Evolutionary conservation across 2,888 invertebrate genomes (phyloP), one percentile per base, ranked within the genome.

Genomic region (Anthoptus insignis): DNA sequence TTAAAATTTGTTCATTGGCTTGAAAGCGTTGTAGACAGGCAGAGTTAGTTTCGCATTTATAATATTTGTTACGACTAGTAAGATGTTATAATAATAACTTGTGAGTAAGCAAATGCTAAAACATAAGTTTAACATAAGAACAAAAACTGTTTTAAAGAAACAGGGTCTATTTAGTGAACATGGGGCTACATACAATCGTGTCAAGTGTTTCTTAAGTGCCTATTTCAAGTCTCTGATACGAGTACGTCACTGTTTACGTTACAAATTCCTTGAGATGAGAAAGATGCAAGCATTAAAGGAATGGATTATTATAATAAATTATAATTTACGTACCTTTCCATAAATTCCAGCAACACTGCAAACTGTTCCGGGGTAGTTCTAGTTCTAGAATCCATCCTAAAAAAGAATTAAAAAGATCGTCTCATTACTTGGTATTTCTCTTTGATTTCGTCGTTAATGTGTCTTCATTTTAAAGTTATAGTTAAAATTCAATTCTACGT

Each of bases 271-370:
- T 13, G 14, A 3, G 4, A 39, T 3, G 39, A 39, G 39, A 39
- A 39, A 39, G 14, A 14, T 39, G 4, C 27, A 27, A 7, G 7
- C 27, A 27, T 5, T 7, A 27, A 27, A 27, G 27, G 14, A n/a
- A 39, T 32, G 32, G 11, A n/a, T 39, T 39, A 3, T n/a, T 39
- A 9, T 39, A n/a, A n/a, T 39, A n/a, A 39, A 39, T 39, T 39
- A 39, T 14, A n/a, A 39, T 39, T 39, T 39, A 39, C 39, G 39
- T 39, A 39, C 39, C 39, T 39, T 39, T 14, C 39, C 39, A 39
- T 39, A 14, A 39, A 39, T 14, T 39, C 27, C 27, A 27, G 27
- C 7, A 27, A 27, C 3, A 27, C 7, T 27, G 27, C 42, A 42
- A 42, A 42, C 14, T 42, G 42, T 42, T 42, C 42, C 19, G 42